Evolutionary conservation across 1,140 invertebrate genomes (phyloP).

Genomic region (Solenopsis invicta): DNA sequence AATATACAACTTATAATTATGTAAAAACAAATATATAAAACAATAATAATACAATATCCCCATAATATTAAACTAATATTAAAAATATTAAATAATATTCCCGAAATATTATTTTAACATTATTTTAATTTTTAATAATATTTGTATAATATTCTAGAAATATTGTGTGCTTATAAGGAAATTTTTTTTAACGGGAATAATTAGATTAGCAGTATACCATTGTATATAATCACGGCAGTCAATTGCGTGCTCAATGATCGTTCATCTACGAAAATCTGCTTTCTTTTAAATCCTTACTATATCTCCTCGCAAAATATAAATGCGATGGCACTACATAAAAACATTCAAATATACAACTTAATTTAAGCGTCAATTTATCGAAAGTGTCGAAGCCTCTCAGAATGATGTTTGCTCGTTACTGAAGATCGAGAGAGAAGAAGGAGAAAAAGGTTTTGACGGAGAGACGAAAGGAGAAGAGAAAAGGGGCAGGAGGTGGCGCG

Average conservation of each 20-base stretch:
- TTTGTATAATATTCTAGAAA: too few relatives aligned
- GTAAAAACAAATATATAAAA: too few relatives aligned
- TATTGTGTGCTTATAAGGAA: too few relatives aligned
- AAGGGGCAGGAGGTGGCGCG: constrained; percentile 54
- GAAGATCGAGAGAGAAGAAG: constrained; percentile 35
- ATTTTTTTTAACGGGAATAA: background rate
- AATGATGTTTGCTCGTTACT: constrained; percentile 56
- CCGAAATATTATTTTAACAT: too few relatives aligned
- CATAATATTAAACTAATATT: too few relatives aligned
- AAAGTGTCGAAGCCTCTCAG: constrained; percentile 41
- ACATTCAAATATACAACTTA: constrained; percentile 19
- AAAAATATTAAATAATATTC: too few relatives aligned
- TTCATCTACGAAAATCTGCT: background rate
- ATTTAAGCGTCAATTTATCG: constrained; percentile 33
- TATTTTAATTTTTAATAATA: too few relatives aligned
- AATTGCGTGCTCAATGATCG: background rate
- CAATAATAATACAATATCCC: too few relatives aligned
- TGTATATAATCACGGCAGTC: background rate
- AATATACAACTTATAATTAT: too few relatives aligned
- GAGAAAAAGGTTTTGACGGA: constrained; percentile 40
- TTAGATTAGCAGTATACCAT: background rate
- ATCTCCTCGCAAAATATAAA: background rate
- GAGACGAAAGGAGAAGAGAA: background rate
- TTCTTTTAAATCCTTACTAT: background rate
- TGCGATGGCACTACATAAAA: constrained; percentile 13